Percentiles rank a stretch among this genome's conserved stretches.
phyloP scores from a whole-genome alignment of 2,797 vertebrate genomes.

The Pseudocheirus occidentalis region DNA sequence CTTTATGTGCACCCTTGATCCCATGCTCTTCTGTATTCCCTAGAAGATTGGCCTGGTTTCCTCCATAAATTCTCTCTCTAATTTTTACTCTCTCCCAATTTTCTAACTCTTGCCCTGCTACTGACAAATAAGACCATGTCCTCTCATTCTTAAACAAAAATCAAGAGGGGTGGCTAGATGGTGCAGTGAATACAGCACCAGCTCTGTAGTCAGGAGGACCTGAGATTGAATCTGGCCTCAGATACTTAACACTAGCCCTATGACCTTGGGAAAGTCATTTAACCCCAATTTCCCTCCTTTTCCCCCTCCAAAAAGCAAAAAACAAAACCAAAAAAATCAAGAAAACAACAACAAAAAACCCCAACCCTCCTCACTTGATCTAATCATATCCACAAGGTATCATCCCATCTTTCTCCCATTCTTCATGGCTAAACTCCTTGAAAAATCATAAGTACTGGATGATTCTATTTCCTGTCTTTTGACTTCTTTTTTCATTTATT shows the following conservation, averaged over 20 bases:
- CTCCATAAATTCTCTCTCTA: neutral
- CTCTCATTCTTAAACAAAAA: neutral
- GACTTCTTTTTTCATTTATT: no score
- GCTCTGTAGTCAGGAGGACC: no score
- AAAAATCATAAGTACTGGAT: neutral
- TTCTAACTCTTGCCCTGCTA: neutral
- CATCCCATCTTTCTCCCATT: neutral
- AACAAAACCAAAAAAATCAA: neutral
- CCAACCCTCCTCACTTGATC: neutral
- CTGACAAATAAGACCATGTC: neutral
- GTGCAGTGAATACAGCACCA: no score
- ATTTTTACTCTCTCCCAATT: neutral
- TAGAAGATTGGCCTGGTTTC: neutral
- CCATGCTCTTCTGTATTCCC: neutral
- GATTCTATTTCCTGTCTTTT: neutral
- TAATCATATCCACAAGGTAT: neutral
- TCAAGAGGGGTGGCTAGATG: neutral
- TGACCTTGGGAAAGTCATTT: no score
- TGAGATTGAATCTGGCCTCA: no score
- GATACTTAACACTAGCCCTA: no score
- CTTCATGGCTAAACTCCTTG: neutral
- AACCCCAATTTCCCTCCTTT: no score
- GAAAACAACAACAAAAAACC: neutral
- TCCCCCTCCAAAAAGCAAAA: no score
- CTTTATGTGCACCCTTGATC: neutral